These are phyloP conservation scores for Brachyhypopomus occidentalis DNA, from an alignment of 2,113 vertebrate genomes.

Conservation along the genomic window DNA sequence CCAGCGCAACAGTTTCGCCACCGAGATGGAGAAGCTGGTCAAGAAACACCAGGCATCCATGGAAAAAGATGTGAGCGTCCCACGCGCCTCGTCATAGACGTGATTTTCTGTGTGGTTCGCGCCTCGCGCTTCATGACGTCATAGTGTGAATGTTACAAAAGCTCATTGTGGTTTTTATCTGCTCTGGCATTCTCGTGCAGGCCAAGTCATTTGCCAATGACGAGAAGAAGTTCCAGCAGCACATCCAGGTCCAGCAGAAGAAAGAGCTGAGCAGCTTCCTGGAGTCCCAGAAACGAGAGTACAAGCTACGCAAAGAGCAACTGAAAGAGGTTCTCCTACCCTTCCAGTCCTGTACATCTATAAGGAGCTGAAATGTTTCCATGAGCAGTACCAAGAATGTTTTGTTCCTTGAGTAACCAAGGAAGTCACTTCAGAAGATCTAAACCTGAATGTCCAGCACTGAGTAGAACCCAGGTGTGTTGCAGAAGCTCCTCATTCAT, in stretches of 20 bases:
- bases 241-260: slow-evolving; percentile 97
- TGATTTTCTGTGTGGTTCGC: no score
- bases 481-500: neutral
- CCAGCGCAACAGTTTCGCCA: slow-evolving; percentile 92
- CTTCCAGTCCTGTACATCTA: neutral
- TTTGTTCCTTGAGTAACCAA: neutral
- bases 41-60: slow-evolving; percentile 95
- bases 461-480: no score
- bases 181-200: slow-evolving; percentile 69
- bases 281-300: slow-evolving; percentile 97
- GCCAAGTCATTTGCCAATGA: slow-evolving; percentile 93
- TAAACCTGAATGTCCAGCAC: neutral
- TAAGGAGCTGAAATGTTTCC: neutral
- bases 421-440: neutral
- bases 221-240: slow-evolving; percentile 98
- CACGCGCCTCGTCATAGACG: no score
- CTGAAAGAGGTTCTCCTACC: slow-evolving; percentile 86
- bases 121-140: neutral
- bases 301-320: slow-evolving; percentile 97
- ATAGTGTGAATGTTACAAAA: neutral
- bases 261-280: slow-evolving; percentile 96
- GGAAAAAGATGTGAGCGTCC: slow-evolving; percentile 92
- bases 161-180: slow-evolving; percentile 13
- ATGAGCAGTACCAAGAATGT: neutral
- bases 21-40: slow-evolving; percentile 96